These are phyloP conservation scores for Drosophila longiperda DNA, from an alignment of 2,888 invertebrate species.

Conservation along the genomic window DNA sequence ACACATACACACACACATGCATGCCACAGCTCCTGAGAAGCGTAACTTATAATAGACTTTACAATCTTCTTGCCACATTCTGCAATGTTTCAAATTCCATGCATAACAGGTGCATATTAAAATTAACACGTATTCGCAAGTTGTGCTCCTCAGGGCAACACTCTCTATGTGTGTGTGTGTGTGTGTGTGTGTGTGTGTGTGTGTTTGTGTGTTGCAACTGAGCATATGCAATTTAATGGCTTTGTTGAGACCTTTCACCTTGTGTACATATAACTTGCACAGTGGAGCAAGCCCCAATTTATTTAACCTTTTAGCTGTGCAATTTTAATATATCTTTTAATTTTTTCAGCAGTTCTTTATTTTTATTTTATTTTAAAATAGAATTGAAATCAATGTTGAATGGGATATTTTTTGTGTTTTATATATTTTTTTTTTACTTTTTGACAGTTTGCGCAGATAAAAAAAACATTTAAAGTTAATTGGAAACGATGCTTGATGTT, in stretches of 20 bases:
- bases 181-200: conserved; percentile 5
- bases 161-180: not conserved
- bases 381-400: not conserved
- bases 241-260: conserved; percentile 28
- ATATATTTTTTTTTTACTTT: not conserved
- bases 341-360: not conserved
- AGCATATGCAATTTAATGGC: conserved; percentile 26
- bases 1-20: not conserved
- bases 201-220: conserved; percentile 18
- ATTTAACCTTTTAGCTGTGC: not conserved
- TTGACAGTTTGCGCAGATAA: not conserved
- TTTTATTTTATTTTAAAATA: not conserved
- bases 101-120: conserved; percentile 37
- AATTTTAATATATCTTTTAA: not conserved
- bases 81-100: conserved; percentile 27
- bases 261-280: conserved; percentile 10
- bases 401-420: not conserved
- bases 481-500: conserved; percentile 35
- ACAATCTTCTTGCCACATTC: conserved; percentile 18
- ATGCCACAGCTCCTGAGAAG: conserved; percentile 1
- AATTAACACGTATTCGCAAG: conserved; percentile 51
- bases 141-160: conserved; percentile 11
- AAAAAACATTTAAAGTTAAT: conserved; percentile 34
- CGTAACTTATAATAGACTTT: conserved; percentile 20
- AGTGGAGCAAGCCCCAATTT: conserved; percentile 6